Percentiles rank a stretch among this genome's conserved stretches.
phyloP scores from a whole-genome alignment of 2,888 invertebrate species.

The Julus scandinavius region DNA sequence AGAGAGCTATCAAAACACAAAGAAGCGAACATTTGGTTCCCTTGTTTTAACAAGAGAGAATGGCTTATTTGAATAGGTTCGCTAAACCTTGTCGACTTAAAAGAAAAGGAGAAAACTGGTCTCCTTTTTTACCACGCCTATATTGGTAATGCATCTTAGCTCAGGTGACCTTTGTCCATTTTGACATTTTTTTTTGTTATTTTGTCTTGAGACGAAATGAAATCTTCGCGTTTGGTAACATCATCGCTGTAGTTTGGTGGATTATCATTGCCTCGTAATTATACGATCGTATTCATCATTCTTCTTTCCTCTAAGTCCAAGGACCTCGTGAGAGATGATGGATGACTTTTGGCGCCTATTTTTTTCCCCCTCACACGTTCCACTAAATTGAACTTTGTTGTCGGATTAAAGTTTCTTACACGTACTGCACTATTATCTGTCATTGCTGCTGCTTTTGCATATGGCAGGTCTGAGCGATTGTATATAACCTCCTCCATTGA shows the following conservation, averaged over 20 bases:
- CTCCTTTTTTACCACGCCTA: too few species aligned
- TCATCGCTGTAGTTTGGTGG: neutral
- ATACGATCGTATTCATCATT: constrained; percentile 31
- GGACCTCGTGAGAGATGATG: neutral
- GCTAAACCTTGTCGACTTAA: too few species aligned
- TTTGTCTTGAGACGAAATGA: neutral
- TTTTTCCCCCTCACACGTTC: neutral
- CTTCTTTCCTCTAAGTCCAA: neutral
- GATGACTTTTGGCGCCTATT: constrained; percentile 20
- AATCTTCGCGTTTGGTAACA: neutral
- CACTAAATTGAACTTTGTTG: constrained; percentile 45
- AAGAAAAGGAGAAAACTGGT: too few species aligned
- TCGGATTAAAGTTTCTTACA: constrained; percentile 31
- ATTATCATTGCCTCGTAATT: constrained; percentile 1
- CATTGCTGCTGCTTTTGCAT: neutral
- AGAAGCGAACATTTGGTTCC: too few species aligned
- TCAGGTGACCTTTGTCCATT: neutral
- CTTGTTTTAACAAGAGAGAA: too few species aligned
- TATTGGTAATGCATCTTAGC: neutral
- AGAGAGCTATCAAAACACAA: too few species aligned
- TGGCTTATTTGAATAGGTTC: too few species aligned
- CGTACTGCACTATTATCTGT: neutral
- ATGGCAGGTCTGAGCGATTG: neutral
- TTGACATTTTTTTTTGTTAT: neutral
- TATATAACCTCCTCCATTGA: neutral